A percentile compares a stretch with the other conserved stretches of the same genome.
These are phyloP conservation scores for Pantala flavescens DNA, from an alignment of 1,140 invertebrate species.

Conservation along the genomic window DNA sequence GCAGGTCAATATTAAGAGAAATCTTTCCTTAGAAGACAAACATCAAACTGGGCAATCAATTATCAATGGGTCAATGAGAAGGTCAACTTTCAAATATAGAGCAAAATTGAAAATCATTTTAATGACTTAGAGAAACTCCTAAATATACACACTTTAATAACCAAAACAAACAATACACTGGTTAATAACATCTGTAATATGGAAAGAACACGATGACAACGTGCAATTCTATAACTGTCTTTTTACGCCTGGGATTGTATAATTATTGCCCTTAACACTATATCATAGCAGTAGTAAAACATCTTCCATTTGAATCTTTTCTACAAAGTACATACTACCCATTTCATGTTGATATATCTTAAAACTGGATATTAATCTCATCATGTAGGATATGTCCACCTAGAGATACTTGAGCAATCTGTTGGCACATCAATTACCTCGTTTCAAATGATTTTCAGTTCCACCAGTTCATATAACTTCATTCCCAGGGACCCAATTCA, in stretches of 20 bases:
- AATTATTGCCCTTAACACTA: slow-evolving; percentile 8
- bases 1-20: no score
- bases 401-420: slow-evolving; percentile 6
- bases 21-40: no score
- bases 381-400: not conserved
- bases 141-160: slow-evolving; percentile 9
- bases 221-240: slow-evolving; percentile 2
- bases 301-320: not conserved
- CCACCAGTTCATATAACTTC: not conserved
- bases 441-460: not conserved
- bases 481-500: not conserved
- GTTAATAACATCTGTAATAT: slow-evolving; percentile 8
- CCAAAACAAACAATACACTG: slow-evolving; percentile 6
- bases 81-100: not conserved
- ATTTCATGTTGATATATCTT: slow-evolving; percentile 3
- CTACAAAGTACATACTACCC: not conserved
- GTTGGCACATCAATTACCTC: not conserved
- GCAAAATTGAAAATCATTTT: not conserved
- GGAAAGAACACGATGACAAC: slow-evolving; percentile 6
- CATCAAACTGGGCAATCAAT: no score
- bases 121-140: slow-evolving; percentile 7
- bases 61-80: not conserved
- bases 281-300: slow-evolving; percentile 7
- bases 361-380: slow-evolving; percentile 3
- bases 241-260: slow-evolving; percentile 9